Evolutionary conservation across 2,113 vertebrate species (phyloP).

Genomic region (Ochotona curzoniae): DNA sequence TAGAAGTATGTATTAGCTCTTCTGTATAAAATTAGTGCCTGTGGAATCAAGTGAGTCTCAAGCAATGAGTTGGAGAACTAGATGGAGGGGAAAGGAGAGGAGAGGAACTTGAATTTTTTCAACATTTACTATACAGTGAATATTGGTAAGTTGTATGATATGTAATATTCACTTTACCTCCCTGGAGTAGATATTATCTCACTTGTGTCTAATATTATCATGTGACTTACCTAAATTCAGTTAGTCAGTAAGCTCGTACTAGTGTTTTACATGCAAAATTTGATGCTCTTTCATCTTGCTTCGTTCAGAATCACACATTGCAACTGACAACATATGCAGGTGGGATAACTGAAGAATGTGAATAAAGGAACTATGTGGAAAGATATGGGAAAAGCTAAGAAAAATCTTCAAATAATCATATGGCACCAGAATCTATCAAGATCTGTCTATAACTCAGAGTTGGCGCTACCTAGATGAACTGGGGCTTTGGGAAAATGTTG

Average conservation of each 20-base stretch:
- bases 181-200: neutral
- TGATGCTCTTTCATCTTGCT: neutral
- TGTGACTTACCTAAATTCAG: neutral
- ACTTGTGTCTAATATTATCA: neutral
- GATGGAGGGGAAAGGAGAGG: neutral
- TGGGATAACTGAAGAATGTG: neutral
- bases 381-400: neutral
- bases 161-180: neutral
- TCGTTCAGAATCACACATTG: neutral
- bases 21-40: neutral
- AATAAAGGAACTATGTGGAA: neutral
- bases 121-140: neutral
- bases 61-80: neutral
- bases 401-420: neutral
- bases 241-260: neutral
- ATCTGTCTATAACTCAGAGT: neutral
- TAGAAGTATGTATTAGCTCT: neutral
- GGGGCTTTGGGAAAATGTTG: neutral
- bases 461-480: neutral
- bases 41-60: constrained; percentile 3
- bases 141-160: neutral
- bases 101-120: neutral
- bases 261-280: neutral
- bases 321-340: neutral
- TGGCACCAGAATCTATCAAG: neutral